Percentiles rank a stretch among this genome's conserved stretches.
These are phyloP conservation scores for Equus przewalskii DNA, from an alignment of 2,113 vertebrate genomes.

Conservation along the genomic window DNA sequence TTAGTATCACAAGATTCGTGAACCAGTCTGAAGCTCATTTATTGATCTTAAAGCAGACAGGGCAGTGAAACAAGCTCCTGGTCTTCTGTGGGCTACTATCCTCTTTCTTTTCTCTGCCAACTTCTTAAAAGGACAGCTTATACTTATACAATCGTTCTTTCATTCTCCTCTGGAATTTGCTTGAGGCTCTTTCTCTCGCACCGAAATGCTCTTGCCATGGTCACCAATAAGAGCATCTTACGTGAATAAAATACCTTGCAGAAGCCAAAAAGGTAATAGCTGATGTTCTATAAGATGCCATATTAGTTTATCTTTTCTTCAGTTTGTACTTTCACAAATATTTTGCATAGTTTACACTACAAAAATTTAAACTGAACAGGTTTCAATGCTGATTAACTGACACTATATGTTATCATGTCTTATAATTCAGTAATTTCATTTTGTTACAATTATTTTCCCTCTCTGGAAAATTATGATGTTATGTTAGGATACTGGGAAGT, in stretches of 20 bases:
- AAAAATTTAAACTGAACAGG: not conserved
- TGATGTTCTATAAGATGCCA: not conserved
- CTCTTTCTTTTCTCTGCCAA: not conserved
- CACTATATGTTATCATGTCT: not conserved
- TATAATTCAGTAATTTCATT: not conserved
- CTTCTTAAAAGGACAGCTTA: not conserved
- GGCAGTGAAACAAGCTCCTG: not conserved
- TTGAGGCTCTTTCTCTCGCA: not conserved
- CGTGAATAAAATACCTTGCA: not conserved
- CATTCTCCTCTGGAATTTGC: not conserved
- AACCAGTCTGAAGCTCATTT: not conserved
- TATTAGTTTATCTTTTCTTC: not conserved
- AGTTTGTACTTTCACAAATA: not conserved
- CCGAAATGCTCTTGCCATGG: not conserved
- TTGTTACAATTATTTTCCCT: not conserved
- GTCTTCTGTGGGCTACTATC: not conserved
- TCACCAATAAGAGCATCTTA: not conserved
- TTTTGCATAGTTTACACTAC: not conserved
- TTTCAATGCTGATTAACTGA: not conserved
- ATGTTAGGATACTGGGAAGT: not conserved
- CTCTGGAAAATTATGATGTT: not conserved
- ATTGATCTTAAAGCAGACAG: not conserved
- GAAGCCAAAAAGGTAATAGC: not conserved
- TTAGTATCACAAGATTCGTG: not conserved
- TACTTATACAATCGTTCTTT: not conserved